Percentiles rank a stretch among this genome's conserved stretches.
Conservation (phyloP, 2,888 invertebrate species). For the Xanthia icteritia region DNA sequence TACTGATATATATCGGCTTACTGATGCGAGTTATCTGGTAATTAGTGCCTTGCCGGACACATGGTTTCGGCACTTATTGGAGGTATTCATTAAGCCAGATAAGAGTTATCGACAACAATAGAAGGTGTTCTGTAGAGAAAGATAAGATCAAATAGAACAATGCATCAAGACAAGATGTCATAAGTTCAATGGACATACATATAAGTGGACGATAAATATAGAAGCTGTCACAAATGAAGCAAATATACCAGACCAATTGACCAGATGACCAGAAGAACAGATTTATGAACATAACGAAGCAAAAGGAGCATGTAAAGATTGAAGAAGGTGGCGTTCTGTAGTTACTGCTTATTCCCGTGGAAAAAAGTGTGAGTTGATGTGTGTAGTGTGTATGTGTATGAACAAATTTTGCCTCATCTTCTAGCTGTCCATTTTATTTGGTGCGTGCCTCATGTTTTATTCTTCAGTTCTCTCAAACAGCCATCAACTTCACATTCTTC, state of each 20-base stretch:
- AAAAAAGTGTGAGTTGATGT: too few species aligned
- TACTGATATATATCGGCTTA: conserved; percentile 3
- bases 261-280: too few species aligned
- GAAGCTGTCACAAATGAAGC: not conserved
- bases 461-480: not conserved
- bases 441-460: not conserved
- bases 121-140: not conserved
- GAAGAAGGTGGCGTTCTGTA: too few species aligned
- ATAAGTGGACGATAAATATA: not conserved
- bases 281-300: too few species aligned
- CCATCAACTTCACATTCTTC: not conserved
- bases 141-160: conserved; percentile 30
- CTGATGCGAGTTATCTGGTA: not conserved
- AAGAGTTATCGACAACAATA: conserved; percentile 5
- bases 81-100: conserved; percentile 7
- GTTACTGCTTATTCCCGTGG: too few species aligned
- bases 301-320: too few species aligned
- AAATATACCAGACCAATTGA: too few species aligned
- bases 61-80: too few species aligned
- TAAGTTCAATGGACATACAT: conserved; percentile 31
- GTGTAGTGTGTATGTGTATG: too few species aligned
- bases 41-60: not conserved
- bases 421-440: too few species aligned
- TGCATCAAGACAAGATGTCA: not conserved
- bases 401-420: not conserved